Evolutionary conservation across 2,113 vertebrate species (phyloP).

Genomic region (Columbina picui): DNA sequence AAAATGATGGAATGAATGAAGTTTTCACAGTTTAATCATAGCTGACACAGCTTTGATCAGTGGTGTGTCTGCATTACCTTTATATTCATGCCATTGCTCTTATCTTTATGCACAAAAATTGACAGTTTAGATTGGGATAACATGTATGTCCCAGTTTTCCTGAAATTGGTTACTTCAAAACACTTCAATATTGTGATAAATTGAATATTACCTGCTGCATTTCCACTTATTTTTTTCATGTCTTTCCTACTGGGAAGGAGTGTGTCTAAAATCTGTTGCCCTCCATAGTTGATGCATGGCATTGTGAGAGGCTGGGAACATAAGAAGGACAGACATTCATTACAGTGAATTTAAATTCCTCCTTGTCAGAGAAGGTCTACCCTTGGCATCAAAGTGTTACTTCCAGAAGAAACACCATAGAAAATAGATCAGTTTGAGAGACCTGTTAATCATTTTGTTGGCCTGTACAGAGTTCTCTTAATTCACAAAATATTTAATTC

Average conservation of each 20-base stretch:
- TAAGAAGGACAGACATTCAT: background rate
- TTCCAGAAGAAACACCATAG: background rate
- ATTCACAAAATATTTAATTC: constrained; percentile 34
- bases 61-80: rapidly evolving
- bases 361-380: background rate
- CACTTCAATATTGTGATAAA: background rate
- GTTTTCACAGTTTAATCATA: background rate
- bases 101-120: background rate
- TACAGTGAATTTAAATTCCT: background rate
- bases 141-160: background rate
- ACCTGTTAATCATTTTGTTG: background rate
- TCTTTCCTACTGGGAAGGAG: background rate
- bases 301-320: background rate
- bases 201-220: background rate
- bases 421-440: background rate
- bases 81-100: background rate
- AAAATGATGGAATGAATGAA: background rate
- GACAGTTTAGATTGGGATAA: background rate
- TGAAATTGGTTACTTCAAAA: background rate
- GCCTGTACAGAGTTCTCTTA: background rate
- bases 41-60: background rate
- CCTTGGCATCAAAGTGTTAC: background rate
- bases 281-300: background rate
- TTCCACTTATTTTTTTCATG: rapidly evolving
- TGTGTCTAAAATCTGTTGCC: background rate